Percentiles rank a stretch among this genome's conserved stretches.
Conservation (phyloP, 2,888 invertebrate genomes). For the Lasiommata megera region DNA sequence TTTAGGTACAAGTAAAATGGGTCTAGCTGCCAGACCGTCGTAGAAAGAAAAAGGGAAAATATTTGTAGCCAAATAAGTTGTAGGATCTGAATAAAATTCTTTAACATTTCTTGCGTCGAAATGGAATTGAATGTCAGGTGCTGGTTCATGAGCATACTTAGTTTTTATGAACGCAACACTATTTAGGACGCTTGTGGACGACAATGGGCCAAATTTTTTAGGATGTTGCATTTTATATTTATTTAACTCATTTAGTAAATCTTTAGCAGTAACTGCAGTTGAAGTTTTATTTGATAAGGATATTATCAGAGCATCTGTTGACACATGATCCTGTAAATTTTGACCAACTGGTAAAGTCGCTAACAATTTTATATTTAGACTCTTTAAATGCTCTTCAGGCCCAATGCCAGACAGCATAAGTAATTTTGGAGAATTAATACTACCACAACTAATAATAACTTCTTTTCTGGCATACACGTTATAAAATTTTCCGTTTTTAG, state of each 20-base stretch:
- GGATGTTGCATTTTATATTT: slow-evolving; percentile 60
- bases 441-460: slow-evolving; percentile 82
- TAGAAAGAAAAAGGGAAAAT: slow-evolving; percentile 83
- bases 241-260: slow-evolving; percentile 66
- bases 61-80: slow-evolving; percentile 64
- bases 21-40: slow-evolving; percentile 81
- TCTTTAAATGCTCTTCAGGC: slow-evolving; percentile 76
- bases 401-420: slow-evolving; percentile 86
- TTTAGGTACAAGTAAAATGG: slow-evolving; percentile 83
- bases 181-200: slow-evolving; percentile 78
- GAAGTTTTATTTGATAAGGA: slow-evolving; percentile 78
- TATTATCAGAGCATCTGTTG: slow-evolving; percentile 78
- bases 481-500: slow-evolving; percentile 63
- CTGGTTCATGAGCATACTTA: slow-evolving; percentile 57
- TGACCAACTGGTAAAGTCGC: slow-evolving; percentile 86
- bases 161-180: slow-evolving; percentile 84
- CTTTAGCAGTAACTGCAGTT: slow-evolving; percentile 61
- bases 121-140: slow-evolving; percentile 85
- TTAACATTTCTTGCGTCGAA: slow-evolving; percentile 81
- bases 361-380: slow-evolving; percentile 79
- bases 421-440: slow-evolving; percentile 83
- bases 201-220: slow-evolving; percentile 74
- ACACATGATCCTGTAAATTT: slow-evolving; percentile 89
- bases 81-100: slow-evolving; percentile 82
- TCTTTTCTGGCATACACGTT: slow-evolving; percentile 80